Conservation (phyloP, 2,113 vertebrate species). For the Boulengeromyrus knoepffleri region DNA sequence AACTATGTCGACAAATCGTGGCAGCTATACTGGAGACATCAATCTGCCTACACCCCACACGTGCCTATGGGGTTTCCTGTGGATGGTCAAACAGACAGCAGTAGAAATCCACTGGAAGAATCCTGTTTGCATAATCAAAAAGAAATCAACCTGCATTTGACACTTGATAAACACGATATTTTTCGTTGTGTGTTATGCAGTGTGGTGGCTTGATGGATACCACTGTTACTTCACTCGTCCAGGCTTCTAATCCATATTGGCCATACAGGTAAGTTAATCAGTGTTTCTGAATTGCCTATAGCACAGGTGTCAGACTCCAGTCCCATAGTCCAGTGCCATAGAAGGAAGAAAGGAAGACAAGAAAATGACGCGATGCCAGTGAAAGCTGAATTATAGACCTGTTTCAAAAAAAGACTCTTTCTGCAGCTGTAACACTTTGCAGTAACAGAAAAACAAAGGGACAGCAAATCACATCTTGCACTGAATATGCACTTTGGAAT, state of each 20-base stretch:
- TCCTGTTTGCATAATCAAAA: background rate
- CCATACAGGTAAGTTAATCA: background rate
- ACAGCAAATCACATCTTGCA: background rate
- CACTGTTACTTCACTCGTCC: background rate
- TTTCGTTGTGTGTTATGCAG: background rate
- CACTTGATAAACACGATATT: background rate
- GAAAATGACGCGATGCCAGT: background rate
- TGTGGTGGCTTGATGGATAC: background rate
- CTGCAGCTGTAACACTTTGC: background rate
- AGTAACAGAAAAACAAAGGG: background rate
- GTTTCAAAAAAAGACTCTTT: background rate
- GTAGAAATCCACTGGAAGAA: background rate
- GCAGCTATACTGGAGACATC: background rate
- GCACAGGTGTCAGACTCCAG: too few relatives aligned
- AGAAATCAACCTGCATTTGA: background rate
- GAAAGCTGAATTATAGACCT: background rate
- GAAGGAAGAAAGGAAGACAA: background rate
- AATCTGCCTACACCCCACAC: background rate
- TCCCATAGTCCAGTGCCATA: too few relatives aligned
- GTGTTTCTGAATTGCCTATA: background rate
- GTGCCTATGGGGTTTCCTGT: background rate
- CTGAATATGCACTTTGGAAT: background rate
- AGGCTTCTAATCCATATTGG: background rate
- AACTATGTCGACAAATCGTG: too few relatives aligned
- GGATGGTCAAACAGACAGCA: background rate